These are phyloP conservation scores for Drosophila guanche DNA, from an alignment of 1,140 invertebrate genomes.

Conservation along the genomic window DNA sequence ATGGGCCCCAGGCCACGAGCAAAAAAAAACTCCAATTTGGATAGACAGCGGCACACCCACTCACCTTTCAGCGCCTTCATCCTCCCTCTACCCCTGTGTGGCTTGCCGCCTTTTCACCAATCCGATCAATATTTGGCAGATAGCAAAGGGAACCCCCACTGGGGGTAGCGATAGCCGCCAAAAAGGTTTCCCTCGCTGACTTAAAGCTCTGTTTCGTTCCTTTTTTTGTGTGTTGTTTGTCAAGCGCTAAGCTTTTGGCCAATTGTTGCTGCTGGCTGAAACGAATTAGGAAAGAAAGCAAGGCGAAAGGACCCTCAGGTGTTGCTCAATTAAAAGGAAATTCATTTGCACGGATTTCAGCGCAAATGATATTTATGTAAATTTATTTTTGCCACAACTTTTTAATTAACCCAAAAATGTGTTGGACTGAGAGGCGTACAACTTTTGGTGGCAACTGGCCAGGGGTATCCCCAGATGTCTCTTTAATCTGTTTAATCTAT, in stretches of 20 bases:
- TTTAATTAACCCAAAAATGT: constrained; percentile 64
- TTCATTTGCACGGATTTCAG: constrained; percentile 57
- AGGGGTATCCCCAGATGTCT: constrained; percentile 3
- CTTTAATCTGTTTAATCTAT: constrained; percentile 66
- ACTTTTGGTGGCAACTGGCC: constrained; percentile 28
- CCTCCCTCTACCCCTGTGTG: constrained; percentile 6
- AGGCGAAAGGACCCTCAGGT: constrained; percentile 25
- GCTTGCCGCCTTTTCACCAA: constrained; percentile 44
- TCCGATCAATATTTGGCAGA: constrained; percentile 74
- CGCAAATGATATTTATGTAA: constrained; percentile 72
- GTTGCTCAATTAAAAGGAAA: constrained; percentile 61
- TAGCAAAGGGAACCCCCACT: constrained; percentile 14
- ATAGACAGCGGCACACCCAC: not conserved
- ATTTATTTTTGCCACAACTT: constrained; percentile 64
- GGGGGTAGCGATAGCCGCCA: constrained; percentile 1
- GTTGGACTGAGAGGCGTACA: constrained; percentile 8
- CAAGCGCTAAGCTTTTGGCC: constrained; percentile 25
- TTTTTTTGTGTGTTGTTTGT: not conserved
- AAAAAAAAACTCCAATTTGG: not conserved
- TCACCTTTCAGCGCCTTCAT: too few relatives aligned
- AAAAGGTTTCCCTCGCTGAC: constrained; percentile 24
- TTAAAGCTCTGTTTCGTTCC: constrained; percentile 12
- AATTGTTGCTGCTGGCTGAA: constrained; percentile 42
- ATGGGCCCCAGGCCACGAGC: constrained; percentile 28
- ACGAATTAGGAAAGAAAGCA: not conserved